phyloP scores from a whole-genome alignment of 2,888 invertebrate genomes.

The Macaria notata region DNA sequence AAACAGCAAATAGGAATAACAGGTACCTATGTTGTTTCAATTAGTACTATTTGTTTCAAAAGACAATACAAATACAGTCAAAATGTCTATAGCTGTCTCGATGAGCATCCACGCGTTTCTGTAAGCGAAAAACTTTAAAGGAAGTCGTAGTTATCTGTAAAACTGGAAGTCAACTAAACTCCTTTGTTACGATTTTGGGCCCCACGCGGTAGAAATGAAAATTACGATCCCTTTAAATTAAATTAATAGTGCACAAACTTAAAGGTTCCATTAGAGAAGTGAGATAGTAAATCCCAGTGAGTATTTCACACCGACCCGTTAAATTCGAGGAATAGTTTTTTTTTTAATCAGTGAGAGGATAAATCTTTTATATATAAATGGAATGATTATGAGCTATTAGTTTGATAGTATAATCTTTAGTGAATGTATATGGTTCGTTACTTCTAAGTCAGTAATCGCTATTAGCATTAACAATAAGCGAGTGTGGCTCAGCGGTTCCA shows the following conservation, averaged over 20 bases:
- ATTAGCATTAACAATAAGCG: constrained; percentile 18
- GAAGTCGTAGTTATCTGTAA: constrained; percentile 15
- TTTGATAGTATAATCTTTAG: neutral
- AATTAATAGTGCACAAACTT: constrained; percentile 8
- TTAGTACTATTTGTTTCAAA: too few relatives aligned
- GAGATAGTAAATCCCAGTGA: neutral
- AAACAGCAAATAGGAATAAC: too few relatives aligned
- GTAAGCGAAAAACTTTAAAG: constrained; percentile 22
- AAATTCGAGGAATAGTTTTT: neutral
- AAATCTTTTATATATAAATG: too few relatives aligned
- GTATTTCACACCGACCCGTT: neutral
- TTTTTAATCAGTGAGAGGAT: too few relatives aligned
- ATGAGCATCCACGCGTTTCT: constrained; percentile 15
- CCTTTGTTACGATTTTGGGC: constrained; percentile 19
- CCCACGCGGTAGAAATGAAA: constrained; percentile 16
- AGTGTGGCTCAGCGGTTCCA: too few relatives aligned
- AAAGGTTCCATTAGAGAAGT: constrained; percentile 2
- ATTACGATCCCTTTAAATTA: constrained; percentile 17
- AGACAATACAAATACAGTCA: too few relatives aligned
- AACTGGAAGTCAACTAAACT: constrained; percentile 26
- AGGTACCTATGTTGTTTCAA: too few relatives aligned
- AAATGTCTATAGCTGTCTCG: neutral
- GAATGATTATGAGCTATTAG: too few relatives aligned
- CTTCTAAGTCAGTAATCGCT: constrained; percentile 2
- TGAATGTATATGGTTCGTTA: neutral